Evolutionary conservation across 2,888 invertebrate genomes (phyloP), one percentile per base, ranked within the genome.

Genomic region (Drosophila peninsularis): DNA sequence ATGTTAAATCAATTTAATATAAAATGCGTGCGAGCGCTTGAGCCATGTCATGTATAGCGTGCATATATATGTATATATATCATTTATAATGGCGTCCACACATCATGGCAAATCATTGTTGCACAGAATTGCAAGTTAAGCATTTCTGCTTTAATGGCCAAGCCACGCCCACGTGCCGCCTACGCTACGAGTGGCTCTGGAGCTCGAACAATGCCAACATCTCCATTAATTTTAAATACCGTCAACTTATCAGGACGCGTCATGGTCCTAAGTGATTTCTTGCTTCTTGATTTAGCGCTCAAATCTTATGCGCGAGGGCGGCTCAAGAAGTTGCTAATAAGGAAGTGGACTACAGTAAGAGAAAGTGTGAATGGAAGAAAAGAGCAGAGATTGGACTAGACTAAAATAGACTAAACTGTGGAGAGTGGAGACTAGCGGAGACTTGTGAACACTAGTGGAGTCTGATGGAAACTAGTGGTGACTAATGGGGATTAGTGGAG

Each of bases 191-290:
- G 14, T 32, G 19, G 41, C 42, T 54, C 34, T 37, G 67, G 60
- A 44, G 41, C 63, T 19, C 3, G 36, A 62, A 69, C 77, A 79
- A 71, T 75, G 69, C 75, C 24, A 75, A 80, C 66, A 56, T 77
- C 69, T 86, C 87, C 86, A 83, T 83, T 83, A 83, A 83, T 86
- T 83, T 86, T 47, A 77, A 80, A 82, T 85, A 77, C 79, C 80
- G 60, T 69, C 79, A 81, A 83, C 77, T 71, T 83, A 86, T 86
- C 81, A 76, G 71, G 69, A 57, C 58, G 55, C 69, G 81, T 83
- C 83, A 86, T 86, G 79, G 62, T 75, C 70, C 72, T 83, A 86
- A 83, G 83, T 86, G 83, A 83, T 86, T 83, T 75, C 71, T 47
- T 71, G 70, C 56, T 53, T 62, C 72, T 63, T 86, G 81, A 83